A percentile compares a stretch with the other conserved stretches of the same genome.
These are phyloP conservation scores for Gryllus longicercus DNA, from an alignment of 2,888 invertebrate genomes.

Conservation along the genomic window DNA sequence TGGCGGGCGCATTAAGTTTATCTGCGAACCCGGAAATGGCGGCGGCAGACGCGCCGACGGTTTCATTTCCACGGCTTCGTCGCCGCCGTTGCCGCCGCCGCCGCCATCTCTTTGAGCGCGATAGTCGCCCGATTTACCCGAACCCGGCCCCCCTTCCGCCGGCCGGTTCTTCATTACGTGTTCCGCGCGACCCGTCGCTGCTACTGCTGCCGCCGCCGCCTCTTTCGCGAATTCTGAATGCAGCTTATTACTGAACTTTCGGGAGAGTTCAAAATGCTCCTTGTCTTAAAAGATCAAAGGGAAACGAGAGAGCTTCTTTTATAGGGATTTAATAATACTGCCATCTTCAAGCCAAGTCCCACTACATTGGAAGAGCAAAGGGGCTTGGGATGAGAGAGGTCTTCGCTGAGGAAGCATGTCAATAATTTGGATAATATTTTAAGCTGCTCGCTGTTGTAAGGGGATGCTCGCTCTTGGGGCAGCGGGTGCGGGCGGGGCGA, in stretches of 20 bases:
- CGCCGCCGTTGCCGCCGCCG: no score
- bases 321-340: neutral
- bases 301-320: neutral
- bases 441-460: no score
- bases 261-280: neutral
- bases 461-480: no score
- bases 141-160: neutral
- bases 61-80: no score
- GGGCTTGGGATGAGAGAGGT: no score
- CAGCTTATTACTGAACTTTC: neutral
- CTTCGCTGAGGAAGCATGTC: no score
- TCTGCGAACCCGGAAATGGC: no score
- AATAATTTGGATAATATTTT: no score
- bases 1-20: no score
- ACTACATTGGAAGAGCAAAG: no score
- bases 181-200: neutral
- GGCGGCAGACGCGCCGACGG: no score
- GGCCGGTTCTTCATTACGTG: neutral
- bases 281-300: neutral
- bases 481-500: no score
- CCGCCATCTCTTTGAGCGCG: neutral
- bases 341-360: neutral
- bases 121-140: neutral
- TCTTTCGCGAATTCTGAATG: neutral
- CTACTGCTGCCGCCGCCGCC: neutral